Evolutionary conservation across 2,113 vertebrate genomes (phyloP).

Genomic region (Stegastes partitus): DNA sequence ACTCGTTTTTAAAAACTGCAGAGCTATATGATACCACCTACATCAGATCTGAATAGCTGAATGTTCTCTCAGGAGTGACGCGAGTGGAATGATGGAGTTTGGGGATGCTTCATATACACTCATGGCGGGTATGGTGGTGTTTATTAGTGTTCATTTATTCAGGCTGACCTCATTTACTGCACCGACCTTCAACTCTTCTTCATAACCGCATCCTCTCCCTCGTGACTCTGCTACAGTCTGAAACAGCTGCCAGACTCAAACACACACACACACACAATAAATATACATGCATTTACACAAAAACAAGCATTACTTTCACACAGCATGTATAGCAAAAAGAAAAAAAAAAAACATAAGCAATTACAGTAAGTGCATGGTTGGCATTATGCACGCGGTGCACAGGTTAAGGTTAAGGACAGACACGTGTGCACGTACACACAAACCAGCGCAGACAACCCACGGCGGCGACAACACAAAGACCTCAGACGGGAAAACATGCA

Average conservation of each 20-base stretch:
- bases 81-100: constrained; percentile 15
- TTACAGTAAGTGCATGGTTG: constrained; percentile 40
- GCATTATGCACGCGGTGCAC: constrained; percentile 16
- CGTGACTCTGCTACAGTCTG: constrained; percentile 71
- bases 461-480: constrained; percentile 45
- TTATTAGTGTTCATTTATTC: constrained; percentile 76
- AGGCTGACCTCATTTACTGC: constrained; percentile 76
- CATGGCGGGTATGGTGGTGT: constrained; percentile 34
- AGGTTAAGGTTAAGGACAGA: constrained; percentile 33
- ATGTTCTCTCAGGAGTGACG: constrained; percentile 14
- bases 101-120: constrained; percentile 23
- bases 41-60: constrained; percentile 38
- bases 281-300: constrained; percentile 13
- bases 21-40: constrained; percentile 50
- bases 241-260: constrained; percentile 69
- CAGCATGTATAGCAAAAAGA: constrained; percentile 33
- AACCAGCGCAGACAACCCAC: constrained; percentile 11
- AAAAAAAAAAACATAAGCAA: constrained; percentile 46
- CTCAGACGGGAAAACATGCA: constrained; percentile 64
- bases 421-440: constrained; percentile 1
- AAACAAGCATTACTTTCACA: constrained; percentile 8
- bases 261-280: constrained; percentile 37
- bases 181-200: constrained; percentile 83
- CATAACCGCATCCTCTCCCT: constrained; percentile 75
- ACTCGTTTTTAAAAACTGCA: constrained; percentile 29